Percentiles rank a stretch among this genome's conserved stretches.
Evolutionary conservation across 1,140 invertebrate genomes (phyloP).

Genomic region (Rhynchophorus ferrugineus): DNA sequence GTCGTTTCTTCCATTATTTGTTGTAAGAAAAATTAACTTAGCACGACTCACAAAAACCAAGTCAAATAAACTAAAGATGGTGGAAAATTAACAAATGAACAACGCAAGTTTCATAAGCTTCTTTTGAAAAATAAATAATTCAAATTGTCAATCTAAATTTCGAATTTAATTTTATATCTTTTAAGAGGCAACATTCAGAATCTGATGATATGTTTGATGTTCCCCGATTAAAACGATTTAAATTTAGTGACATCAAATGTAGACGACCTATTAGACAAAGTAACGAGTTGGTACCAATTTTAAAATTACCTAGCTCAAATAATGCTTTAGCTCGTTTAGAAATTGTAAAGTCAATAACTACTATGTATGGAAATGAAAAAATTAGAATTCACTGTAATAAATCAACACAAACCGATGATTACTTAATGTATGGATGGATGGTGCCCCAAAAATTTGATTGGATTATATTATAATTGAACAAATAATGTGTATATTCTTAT

Average conservation of each 20-base stretch:
- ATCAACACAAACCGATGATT: constrained; percentile 30
- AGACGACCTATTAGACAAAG: constrained; percentile 23
- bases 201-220: constrained; percentile 14
- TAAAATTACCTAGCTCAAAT: neutral
- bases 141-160: no score
- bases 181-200: constrained; percentile 18
- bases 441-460: no score
- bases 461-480: no score
- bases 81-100: no score
- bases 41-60: neutral
- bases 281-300: neutral
- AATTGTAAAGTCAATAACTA: constrained; percentile 15
- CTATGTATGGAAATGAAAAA: constrained; percentile 4
- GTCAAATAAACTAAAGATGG: no score
- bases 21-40: neutral
- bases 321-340: constrained; percentile 5
- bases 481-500: no score
- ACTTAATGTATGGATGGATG: constrained; percentile 16
- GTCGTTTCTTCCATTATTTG: no score
- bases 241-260: constrained; percentile 30
- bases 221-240: constrained; percentile 26
- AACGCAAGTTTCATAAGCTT: no score
- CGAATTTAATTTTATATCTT: constrained; percentile 6
- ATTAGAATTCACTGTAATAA: constrained; percentile 20
- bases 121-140: no score